Base-by-base conservation (phyloP, 2,888 invertebrate genomes). In the Sylvicola fuscatus region DNA sequence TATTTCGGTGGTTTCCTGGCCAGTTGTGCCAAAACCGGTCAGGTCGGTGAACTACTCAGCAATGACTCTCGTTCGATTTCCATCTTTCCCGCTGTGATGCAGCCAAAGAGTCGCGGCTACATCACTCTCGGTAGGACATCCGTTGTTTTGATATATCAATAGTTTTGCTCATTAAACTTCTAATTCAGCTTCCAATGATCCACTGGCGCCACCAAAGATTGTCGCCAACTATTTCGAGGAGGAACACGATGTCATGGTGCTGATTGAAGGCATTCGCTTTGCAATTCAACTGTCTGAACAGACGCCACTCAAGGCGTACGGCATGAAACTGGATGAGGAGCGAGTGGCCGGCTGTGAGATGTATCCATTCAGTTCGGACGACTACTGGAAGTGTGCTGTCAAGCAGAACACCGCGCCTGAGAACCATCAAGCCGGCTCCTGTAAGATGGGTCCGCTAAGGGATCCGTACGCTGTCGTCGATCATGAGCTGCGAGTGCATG, bases 1-100 rank as follows among this genome's bases (percentile, higher is more conserved):
- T 87, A 86, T 60, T 89, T 89, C 56, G 79, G 83, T 7, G 87
- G 80, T 2, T 87, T 76, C 57, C 60, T 87, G 39, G 84, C 84
- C 0, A 79, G 83, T 51, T 86, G 84, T 51, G 81, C 84, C 2
- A 72, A 72, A 50, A 84, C 84, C 0, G 84, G 84, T 14, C 81
- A 81, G 68, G 82, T 84, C 3, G 84, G 84, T 0, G 84, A 84
- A 52, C 60, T 68, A 29, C 59, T 73, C 0, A 77, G 72, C 37
- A 74, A 76, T 45, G 67, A 67, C 34, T 72, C 75, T 10, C 61
- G 84, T 6, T 64, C 65, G 33, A 70, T 84, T 37, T 70, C 71
- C 46, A 72, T 86, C 34, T 77, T 83, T 39, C 84, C 86, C 0
- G 76, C 83, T 0, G 71, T 83, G 1, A 54, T 95, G 46, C 78